Conservation (phyloP, 2,797 vertebrate species). For the Liasis olivaceus region DNA sequence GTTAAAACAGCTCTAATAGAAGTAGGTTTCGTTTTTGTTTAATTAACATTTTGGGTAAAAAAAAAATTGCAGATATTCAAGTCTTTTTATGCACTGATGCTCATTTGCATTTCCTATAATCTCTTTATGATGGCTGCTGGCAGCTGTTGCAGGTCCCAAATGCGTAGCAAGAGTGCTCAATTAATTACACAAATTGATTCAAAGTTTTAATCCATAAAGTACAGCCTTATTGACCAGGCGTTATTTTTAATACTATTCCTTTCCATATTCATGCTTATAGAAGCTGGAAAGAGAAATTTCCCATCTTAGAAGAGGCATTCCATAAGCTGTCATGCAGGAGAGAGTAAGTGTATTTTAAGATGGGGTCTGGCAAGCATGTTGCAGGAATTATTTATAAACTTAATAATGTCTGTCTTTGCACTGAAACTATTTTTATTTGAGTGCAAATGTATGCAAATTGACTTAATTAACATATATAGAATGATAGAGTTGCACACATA, state of each 20-base stretch:
- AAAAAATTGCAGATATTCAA: not conserved
- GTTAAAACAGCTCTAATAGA: not conserved
- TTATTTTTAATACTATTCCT: not conserved
- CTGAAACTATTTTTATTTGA: not conserved
- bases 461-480: not conserved
- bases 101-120: too few relatives aligned
- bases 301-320: not conserved
- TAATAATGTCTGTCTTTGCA: not conserved
- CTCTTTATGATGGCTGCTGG: not conserved
- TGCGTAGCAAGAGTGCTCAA: not conserved
- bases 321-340: not conserved
- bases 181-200: not conserved
- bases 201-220: not conserved
- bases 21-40: not conserved
- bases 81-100: not conserved
- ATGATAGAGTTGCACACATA: not conserved
- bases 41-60: not conserved
- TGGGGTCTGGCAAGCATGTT: not conserved
- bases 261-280: not conserved
- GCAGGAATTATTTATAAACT: not conserved
- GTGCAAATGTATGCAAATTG: not conserved
- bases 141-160: not conserved
- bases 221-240: not conserved
- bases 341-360: not conserved
- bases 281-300: not conserved